Base-by-base conservation (phyloP, 2,888 invertebrate species). In the Ommatoiulus sabulosus region DNA sequence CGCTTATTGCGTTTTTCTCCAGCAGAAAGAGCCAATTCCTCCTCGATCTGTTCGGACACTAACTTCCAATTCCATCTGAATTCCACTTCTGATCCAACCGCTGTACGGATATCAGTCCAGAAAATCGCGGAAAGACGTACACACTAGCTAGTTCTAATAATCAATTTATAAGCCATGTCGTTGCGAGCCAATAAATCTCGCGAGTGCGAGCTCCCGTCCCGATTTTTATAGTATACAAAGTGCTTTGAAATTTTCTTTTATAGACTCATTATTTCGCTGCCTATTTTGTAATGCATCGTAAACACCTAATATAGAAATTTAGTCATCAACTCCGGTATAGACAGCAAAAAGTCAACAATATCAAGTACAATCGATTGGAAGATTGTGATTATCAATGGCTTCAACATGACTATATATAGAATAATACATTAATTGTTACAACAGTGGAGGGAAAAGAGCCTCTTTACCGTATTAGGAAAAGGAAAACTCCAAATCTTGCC, bases 301-400 rank as follows among this genome's bases (percentile, higher is more conserved):
- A 86, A 86, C 86, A 86, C 44, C 86, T 46, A 86, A 86, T 80
- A 80, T 86, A 86, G 86, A 86, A 86, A 86, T 86, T 86, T 86
- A 86, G 86, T 86, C 48, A 86, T 86, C 86, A 86, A 86, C 86
- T 86, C 48, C 86, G n/a, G 86, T 80, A 48, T 86, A 86, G 86
- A 86, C 86, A 86, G 86, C 86, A 86, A 86, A 86, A 86, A 86
- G 48, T 86, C 86, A 86, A 86, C 86, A 86, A 86, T 86, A 86
- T 86, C 86, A 86, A 86, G 86, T 86, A 86, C 86, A 86, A 86
- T 86, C 86, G 86, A 86, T 46, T 86, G 86, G 86, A 86, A 86
- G 86, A 86, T 86, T 86, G 86, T 86, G 86, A 86, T 86, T 86
- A 86, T 86, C 86, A 86, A 86, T 86, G 86, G 86, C 44, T 86